Percentiles rank a stretch among this genome's conserved stretches.
Evolutionary conservation across 1,140 invertebrate genomes (phyloP).

Genomic region (Orius laevigatus): DNA sequence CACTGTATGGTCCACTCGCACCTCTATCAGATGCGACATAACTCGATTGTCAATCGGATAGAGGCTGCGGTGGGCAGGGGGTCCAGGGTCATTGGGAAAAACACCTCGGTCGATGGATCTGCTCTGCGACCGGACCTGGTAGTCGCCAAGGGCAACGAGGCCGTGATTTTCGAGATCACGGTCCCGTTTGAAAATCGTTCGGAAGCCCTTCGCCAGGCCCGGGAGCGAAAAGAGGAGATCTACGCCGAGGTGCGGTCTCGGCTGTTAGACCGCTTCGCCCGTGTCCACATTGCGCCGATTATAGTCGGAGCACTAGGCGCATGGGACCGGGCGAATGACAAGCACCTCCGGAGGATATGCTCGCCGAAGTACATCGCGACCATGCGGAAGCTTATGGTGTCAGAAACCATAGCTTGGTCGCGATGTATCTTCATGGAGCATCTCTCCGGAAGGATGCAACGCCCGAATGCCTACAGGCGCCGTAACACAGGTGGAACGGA

Average conservation of each 20-base stretch:
- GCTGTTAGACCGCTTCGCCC: background rate
- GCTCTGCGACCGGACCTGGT: slow-evolving; percentile 24
- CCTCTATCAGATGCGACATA: background rate
- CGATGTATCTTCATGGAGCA: slow-evolving; percentile 21
- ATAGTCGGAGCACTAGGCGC: slow-evolving; percentile 3
- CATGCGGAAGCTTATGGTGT: slow-evolving; percentile 20
- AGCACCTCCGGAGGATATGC: background rate
- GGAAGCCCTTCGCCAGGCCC: slow-evolving; percentile 15
- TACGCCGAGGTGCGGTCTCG: slow-evolving; percentile 13
- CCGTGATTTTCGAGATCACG: slow-evolving; percentile 24
- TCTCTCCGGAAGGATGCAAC: too few relatives aligned
- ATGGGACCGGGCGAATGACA: slow-evolving; percentile 9
- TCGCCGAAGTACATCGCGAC: background rate
- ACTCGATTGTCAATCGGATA: background rate
- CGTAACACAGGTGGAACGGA: too few relatives aligned
- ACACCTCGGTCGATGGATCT: slow-evolving; percentile 11
- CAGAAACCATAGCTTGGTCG: slow-evolving; percentile 21
- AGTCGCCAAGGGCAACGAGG: slow-evolving; percentile 18
- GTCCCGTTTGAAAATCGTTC: slow-evolving; percentile 26
- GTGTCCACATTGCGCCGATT: background rate
- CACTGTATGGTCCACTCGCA: slow-evolving; percentile 1
- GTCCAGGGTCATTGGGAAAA: slow-evolving; percentile 10
- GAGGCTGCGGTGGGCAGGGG: background rate
- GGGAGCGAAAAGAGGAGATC: slow-evolving; percentile 20
- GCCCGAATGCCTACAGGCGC: too few relatives aligned